These are phyloP conservation scores for Manis crassicaudata DNA, from an alignment of 2,797 vertebrate species.

Conservation along the genomic window DNA sequence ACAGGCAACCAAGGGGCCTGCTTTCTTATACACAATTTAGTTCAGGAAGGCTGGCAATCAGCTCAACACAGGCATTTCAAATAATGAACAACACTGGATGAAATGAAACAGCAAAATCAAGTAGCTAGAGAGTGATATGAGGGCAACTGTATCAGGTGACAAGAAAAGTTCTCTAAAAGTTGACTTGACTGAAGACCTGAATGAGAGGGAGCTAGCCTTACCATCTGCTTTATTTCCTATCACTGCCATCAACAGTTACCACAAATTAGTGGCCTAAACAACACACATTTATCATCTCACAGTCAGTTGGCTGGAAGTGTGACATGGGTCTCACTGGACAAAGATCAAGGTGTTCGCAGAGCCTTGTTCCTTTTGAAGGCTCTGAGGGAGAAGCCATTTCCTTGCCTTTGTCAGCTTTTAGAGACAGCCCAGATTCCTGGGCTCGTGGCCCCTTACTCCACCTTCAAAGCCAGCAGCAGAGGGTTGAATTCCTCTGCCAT, in stretches of 20 bases:
- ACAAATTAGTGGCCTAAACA: not conserved
- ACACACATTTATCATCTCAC: no score
- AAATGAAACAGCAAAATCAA: not conserved
- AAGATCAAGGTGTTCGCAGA: not conserved
- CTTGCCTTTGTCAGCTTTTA: not conserved
- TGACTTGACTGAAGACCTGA: not conserved
- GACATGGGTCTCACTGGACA: not conserved
- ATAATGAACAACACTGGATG: fast-evolving
- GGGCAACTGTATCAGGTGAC: not conserved
- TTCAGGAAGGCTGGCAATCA: not conserved
- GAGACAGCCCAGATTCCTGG: not conserved
- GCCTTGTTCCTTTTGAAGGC: not conserved
- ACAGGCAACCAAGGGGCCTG: not conserved
- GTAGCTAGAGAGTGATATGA: not conserved
- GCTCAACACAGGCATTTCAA: not conserved
- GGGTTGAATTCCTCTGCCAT: fast-evolving
- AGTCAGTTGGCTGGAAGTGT: not conserved
- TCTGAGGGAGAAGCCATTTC: not conserved
- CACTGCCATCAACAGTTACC: not conserved
- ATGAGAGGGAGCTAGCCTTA: not conserved
- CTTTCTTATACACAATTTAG: not conserved
- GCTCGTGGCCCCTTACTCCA: not conserved
- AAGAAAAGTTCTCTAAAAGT: not conserved
- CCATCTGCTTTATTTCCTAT: not conserved
- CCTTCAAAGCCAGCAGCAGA: not conserved